Evolutionary conservation across 1,140 invertebrate species (phyloP).

Genomic region (Phymastichus coffea): DNA sequence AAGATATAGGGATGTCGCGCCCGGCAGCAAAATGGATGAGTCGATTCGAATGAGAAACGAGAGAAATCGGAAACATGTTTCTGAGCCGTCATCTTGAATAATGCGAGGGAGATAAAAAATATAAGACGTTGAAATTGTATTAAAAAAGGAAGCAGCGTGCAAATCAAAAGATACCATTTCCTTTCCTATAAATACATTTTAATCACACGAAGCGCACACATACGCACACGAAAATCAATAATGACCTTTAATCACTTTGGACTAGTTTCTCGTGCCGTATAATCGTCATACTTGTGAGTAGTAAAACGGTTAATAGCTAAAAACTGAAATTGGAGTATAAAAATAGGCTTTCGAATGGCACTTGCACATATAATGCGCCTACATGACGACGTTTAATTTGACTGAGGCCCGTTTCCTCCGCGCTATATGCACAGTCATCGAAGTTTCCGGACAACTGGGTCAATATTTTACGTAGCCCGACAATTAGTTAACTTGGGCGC

Average conservation of each 20-base stretch:
- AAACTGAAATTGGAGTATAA: no score
- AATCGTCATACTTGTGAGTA: constrained; percentile 15
- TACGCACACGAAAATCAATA: constrained; percentile 6
- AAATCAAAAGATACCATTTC: no score
- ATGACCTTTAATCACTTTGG: constrained; percentile 19
- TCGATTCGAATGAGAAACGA: not conserved
- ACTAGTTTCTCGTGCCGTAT: not conserved
- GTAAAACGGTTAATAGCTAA: no score
- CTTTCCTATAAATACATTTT: no score
- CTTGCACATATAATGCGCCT: no score
- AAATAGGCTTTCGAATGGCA: no score
- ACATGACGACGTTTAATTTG: constrained; percentile 26
- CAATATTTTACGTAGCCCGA: constrained; percentile 24
- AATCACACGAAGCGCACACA: no score
- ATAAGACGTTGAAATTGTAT: not conserved
- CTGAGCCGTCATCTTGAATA: not conserved
- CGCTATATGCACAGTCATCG: no score
- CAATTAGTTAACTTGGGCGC: constrained; percentile 24
- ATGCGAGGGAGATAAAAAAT: constrained; percentile 6
- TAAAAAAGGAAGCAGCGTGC: no score
- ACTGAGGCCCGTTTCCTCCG: constrained; percentile 14
- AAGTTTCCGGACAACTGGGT: constrained; percentile 22
- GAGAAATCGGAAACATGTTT: not conserved
- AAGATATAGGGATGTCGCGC: not conserved
- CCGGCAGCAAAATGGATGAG: not conserved